Base-by-base conservation (phyloP, 2,113 vertebrate species). In the Propithecus coquereli region DNA sequence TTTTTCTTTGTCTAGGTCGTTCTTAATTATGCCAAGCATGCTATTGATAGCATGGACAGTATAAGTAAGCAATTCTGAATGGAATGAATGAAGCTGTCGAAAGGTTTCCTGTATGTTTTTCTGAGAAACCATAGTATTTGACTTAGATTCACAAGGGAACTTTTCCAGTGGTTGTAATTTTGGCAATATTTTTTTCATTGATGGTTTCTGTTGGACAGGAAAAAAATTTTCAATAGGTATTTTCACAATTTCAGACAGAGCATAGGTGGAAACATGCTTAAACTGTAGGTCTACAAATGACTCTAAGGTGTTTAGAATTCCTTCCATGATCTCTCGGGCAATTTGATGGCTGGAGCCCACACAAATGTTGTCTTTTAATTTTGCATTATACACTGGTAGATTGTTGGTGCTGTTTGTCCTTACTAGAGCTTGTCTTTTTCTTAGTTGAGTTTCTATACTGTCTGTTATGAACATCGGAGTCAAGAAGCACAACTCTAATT, bases 171-270 rank as follows among this genome's bases (percentile, higher is more conserved):
- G 76, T 43, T 93, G 50, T 82, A 87, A 79, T 74, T 90, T 77
- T 40, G 95, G 86, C 34, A 87, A 22, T 70, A 74, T 65, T 10
- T 18, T 86, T 90, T 90, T 65, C 37, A 73, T 71, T 54, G 65
- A 16, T 70, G 79, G n/a, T 74, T 91, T 94, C 71, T 95, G 84
- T 54, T 92, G 66, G 34, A 32, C 20, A 81, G 77, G 18, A 83
- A 43, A 23, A 40, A 94, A 57, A 5, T 93, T 92, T 92, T 93
- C 87, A 52, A 45, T 84, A 65, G 86, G 68, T 16, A 63, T 90
- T 77, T 65, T 94, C 80, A 94, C 40, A 47, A 92, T 92, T 86
- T 97, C 93, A 71, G 93, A 77, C 76, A 96, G 90, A 66, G 77
- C 54, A 50, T 84, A 52, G 30, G 9, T 32, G 52, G 76, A 94